Base-by-base conservation (phyloP, 1,140 invertebrate species). In the Epicauta chinensis region DNA sequence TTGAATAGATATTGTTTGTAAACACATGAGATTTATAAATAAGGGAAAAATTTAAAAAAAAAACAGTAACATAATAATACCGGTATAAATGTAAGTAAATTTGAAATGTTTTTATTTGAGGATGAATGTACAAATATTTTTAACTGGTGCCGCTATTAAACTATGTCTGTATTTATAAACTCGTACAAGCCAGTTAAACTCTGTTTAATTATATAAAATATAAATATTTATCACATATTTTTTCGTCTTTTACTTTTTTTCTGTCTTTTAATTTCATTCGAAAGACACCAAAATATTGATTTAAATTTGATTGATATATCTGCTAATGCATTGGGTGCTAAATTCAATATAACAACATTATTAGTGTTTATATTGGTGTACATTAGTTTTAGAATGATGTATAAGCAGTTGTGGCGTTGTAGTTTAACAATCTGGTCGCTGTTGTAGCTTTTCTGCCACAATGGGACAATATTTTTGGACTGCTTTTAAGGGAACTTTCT, bases 201-300 rank as follows among this genome's bases (percentile, higher is more conserved):
- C 64, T 67, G 68, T 70, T 70, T 69, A 69, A 70, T 66, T 66
- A 70, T 52, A 50, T 68, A 64, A 70, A 70, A 69, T 67, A 69
- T 69, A 70, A 68, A 66, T 68, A 68, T 70, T 70, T 70, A 70
- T 70, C 68, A 66, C 68, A 68, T 64, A 61, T 39, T 77, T 23
- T 56, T 14, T 31, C n/a, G 36, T 55, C 48, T 41, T 48, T 51
- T 55, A 37, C 31, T 41, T 34, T 34, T n/a, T n/a, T 23, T 56
- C 14, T 31, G 36, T 55, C 48, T 41, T 48, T 51, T 55, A 37
- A 17, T 41, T 34, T 34, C 32, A 34, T 9, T 34, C 12, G 11
- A 34, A 34, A 11, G 10, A 12, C 23, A 23, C 23, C 23, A 23
- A 23, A 23, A 7, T 23, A 23, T 23, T 23, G 23, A 23, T 23